Conservation (phyloP, 2,113 vertebrate species). For the Elgaria multicarinata region DNA sequence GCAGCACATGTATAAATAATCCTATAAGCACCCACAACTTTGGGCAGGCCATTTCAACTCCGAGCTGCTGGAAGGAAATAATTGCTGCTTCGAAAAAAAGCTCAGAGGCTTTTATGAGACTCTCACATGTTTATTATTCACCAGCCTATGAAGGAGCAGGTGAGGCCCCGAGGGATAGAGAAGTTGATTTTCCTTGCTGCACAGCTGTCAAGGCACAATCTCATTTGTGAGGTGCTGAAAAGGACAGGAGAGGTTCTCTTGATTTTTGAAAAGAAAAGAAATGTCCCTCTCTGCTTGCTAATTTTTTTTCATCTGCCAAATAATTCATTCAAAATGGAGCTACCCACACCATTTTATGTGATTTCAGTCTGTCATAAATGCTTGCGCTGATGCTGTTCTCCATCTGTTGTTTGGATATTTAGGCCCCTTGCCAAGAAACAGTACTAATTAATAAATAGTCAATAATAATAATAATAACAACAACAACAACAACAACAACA, state of each 20-base stretch:
- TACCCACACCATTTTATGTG: neutral
- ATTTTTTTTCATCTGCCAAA: neutral
- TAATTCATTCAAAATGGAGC: neutral
- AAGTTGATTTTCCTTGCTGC: slow-evolving; percentile 15
- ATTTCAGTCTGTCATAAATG: neutral
- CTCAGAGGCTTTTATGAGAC: slow-evolving; percentile 21
- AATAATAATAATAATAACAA: too few species aligned
- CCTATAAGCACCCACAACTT: slow-evolving; percentile 61
- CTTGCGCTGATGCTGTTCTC: neutral
- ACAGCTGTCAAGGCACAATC: slow-evolving; percentile 39
- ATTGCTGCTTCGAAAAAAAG: slow-evolving; percentile 15
- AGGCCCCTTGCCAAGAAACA: neutral
- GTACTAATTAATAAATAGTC: neutral
- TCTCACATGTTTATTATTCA: neutral
- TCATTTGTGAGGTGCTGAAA: neutral
- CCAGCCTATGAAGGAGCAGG: neutral
- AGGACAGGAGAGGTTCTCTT: neutral
- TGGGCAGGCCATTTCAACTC: slow-evolving; percentile 19
- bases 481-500: too few species aligned
- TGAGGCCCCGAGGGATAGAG: neutral
- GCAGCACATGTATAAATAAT: slow-evolving; percentile 55
- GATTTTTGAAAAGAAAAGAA: neutral
- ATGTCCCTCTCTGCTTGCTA: too few species aligned
- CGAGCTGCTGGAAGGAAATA: slow-evolving; percentile 3
- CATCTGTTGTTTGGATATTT: neutral